Conservation (phyloP, 2,113 vertebrate genomes). For the Desmodus rotundus region DNA sequence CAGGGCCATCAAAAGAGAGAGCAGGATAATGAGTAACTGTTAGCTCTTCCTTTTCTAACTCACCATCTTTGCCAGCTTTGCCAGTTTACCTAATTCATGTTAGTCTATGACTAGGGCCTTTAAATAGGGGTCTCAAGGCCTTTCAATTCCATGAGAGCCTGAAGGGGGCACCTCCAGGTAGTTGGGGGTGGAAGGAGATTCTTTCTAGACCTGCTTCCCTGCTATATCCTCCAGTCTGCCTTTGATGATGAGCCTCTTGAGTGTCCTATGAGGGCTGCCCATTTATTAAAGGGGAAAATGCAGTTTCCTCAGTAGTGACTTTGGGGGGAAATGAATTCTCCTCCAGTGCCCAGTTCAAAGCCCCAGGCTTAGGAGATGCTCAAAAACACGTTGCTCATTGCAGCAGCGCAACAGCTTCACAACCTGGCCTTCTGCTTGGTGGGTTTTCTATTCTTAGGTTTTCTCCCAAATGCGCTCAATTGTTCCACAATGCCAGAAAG, state of each 20-base stretch:
- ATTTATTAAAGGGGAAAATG: slow-evolving; percentile 17
- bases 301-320: neutral
- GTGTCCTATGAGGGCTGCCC: neutral
- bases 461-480: slow-evolving; percentile 53
- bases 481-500: slow-evolving; percentile 59
- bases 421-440: slow-evolving; percentile 40
- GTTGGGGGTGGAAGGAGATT: neutral
- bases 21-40: neutral
- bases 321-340: neutral
- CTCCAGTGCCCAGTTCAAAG: neutral
- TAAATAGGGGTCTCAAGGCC: neutral
- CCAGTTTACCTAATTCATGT: neutral
- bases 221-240: neutral
- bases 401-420: neutral
- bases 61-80: neutral
- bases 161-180: neutral
- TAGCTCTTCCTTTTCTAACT: neutral
- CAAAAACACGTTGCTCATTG: neutral
- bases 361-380: slow-evolving; percentile 1
- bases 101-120: neutral
- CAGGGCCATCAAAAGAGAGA: neutral
- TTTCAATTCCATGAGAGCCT: neutral
- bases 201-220: neutral
- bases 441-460: slow-evolving; percentile 41
- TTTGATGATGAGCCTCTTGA: neutral